Percentiles rank a stretch among this genome's conserved stretches.
Evolutionary conservation across 2,113 vertebrate species (phyloP).

Genomic region (Noturus placidus): DNA sequence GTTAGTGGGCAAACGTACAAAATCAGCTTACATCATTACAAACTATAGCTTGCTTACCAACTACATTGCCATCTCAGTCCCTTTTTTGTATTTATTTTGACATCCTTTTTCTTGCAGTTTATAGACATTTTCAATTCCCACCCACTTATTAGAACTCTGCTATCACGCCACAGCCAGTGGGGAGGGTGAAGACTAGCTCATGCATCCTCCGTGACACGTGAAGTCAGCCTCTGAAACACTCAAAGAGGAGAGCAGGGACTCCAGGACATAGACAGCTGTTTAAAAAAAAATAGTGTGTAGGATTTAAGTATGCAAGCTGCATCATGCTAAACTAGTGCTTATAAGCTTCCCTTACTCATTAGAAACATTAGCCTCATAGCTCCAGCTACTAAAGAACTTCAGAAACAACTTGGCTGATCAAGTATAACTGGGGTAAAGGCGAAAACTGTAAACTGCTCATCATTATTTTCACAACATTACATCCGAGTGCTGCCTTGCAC

Average conservation of each 20-base stretch:
- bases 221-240: no score
- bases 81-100: background rate
- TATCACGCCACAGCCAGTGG: background rate
- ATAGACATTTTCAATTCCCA: background rate
- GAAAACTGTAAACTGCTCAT: background rate
- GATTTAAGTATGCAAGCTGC: background rate
- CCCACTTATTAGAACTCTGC: background rate
- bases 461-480: background rate
- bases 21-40: no score
- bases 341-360: background rate
- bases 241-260: background rate
- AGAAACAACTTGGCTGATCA: background rate
- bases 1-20: no score
- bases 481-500: background rate
- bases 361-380: background rate
- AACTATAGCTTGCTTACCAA: background rate
- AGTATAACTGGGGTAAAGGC: background rate
- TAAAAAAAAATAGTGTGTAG: background rate
- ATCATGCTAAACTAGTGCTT: background rate
- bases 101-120: background rate
- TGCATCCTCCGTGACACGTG: background rate
- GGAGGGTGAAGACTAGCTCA: background rate
- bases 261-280: background rate
- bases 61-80: background rate
- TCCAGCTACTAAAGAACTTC: background rate